Percentiles rank a stretch among this genome's conserved stretches.
Evolutionary conservation across 2,888 invertebrate species (phyloP).

Genomic region (Argyresthia goedartella): DNA sequence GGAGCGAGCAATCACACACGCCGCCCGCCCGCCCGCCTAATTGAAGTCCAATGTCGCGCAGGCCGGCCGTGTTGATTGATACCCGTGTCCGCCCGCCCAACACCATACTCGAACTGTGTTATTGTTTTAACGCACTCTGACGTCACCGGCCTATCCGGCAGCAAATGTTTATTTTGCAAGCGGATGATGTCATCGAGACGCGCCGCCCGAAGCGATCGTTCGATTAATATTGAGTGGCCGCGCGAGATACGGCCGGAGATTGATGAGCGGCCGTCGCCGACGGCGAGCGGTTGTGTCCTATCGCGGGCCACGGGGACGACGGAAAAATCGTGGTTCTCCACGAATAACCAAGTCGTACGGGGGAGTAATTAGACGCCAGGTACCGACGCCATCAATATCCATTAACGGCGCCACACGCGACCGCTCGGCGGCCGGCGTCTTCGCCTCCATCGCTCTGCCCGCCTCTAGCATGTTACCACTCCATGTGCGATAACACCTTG

Average conservation of each 20-base stretch:
- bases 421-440: conserved; percentile 22
- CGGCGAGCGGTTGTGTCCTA: conserved; percentile 13
- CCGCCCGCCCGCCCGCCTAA: conserved; percentile 65
- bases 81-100: conserved; percentile 36
- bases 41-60: conserved; percentile 68
- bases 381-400: conserved; percentile 63
- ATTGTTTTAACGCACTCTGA: conserved; percentile 47
- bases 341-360: conserved; percentile 19
- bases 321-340: conserved; percentile 15
- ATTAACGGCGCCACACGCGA: conserved; percentile 68
- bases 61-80: conserved; percentile 67
- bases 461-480: conserved; percentile 10
- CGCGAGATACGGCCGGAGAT: conserved; percentile 33
- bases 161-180: conserved; percentile 18
- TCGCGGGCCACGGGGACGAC: neutral
- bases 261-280: conserved; percentile 27
- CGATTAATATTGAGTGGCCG: conserved; percentile 26
- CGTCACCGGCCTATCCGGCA: conserved; percentile 1
- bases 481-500: conserved; percentile 35
- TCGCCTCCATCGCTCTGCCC: conserved; percentile 14
- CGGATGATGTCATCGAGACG: conserved; percentile 38
- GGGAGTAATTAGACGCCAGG: conserved; percentile 56
- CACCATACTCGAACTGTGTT: conserved; percentile 13
- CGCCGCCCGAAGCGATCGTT: conserved; percentile 16
- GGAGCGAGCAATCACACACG: conserved; percentile 44